Evolutionary conservation across 2,888 invertebrate species (phyloP).

Genomic region (Hecatera dysodea): DNA sequence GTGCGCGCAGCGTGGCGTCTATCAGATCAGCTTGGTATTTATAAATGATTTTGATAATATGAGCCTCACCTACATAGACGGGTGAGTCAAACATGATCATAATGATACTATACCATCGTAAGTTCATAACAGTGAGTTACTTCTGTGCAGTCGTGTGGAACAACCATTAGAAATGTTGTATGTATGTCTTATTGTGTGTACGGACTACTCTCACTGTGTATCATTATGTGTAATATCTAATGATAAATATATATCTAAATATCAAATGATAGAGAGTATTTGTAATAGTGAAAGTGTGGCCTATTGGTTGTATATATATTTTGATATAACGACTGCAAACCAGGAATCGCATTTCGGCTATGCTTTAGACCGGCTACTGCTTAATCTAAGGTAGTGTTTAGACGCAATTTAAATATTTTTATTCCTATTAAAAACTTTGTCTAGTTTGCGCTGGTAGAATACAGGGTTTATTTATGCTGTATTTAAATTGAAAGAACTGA

Average conservation of each 20-base stretch:
- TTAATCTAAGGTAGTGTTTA: neutral
- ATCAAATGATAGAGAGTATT: conserved; percentile 45
- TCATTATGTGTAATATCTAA: conserved; percentile 45
- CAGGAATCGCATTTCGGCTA: conserved; percentile 19
- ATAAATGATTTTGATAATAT: conserved; percentile 78
- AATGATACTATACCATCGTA: conserved; percentile 52
- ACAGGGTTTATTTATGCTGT: too few species aligned
- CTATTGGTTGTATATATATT: conserved; percentile 35
- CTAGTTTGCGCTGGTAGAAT: too few species aligned
- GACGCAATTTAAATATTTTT: too few species aligned
- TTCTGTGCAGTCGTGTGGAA: conserved; percentile 52
- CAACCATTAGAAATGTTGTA: conserved; percentile 47
- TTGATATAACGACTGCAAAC: conserved; percentile 23
- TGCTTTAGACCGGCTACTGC: too few species aligned
- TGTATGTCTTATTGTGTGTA: conserved; percentile 30
- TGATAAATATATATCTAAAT: too few species aligned
- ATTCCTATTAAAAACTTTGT: too few species aligned
- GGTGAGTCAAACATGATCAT: conserved; percentile 55
- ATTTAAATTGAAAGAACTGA: neutral
- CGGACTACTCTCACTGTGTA: conserved; percentile 32
- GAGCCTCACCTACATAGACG: conserved; percentile 63
- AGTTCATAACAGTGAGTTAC: conserved; percentile 41
- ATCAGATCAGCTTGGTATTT: conserved; percentile 79
- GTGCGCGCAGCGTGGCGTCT: conserved; percentile 82
- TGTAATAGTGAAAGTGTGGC: conserved; percentile 47